Conservation (phyloP, 2,113 vertebrate genomes). For the Sminthopsis crassicaudata region DNA sequence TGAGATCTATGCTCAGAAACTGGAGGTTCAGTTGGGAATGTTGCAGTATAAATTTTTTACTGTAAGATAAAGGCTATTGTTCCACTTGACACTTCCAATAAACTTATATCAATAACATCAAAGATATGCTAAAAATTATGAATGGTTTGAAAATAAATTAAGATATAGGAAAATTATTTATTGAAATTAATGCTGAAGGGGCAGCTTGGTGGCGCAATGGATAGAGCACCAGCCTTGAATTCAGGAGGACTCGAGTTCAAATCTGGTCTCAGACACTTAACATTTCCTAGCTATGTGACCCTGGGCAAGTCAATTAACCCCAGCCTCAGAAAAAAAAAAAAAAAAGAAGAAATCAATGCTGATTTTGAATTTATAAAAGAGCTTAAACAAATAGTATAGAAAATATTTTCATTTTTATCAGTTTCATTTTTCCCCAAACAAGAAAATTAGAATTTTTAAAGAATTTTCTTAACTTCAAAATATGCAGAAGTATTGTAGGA, state of each 20-base stretch:
- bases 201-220: no score
- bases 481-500: neutral
- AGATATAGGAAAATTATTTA: neutral
- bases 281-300: no score
- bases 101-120: neutral
- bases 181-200: no score
- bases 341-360: no score
- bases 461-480: neutral
- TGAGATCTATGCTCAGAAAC: neutral
- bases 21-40: neutral
- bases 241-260: no score
- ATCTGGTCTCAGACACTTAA: no score
- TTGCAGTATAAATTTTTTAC: neutral
- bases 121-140: neutral
- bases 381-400: neutral
- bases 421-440: neutral
- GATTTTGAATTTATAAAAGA: neutral
- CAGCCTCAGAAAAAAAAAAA: no score
- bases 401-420: neutral
- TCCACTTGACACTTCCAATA: neutral
- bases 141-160: neutral
- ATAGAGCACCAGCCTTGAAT: no score
- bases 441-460: no score
- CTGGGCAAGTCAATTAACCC: no score
- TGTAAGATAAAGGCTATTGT: neutral